phyloP scores from a whole-genome alignment of 2,888 invertebrate species.

The Sphecodes monilicornis region DNA sequence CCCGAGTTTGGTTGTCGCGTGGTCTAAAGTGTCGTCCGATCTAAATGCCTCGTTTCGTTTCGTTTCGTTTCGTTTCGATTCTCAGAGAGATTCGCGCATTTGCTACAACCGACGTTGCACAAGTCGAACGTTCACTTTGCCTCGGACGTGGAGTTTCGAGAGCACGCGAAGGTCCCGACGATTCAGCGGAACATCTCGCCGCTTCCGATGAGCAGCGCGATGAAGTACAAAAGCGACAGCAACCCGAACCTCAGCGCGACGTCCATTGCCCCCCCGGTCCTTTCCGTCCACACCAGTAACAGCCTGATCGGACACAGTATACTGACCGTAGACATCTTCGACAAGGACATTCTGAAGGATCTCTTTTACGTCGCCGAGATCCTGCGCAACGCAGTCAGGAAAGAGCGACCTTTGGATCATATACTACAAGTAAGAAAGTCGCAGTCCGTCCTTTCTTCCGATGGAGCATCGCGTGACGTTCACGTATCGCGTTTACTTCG shows the following conservation, averaged over 20 bases:
- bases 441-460: background rate
- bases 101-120: constrained; percentile 67
- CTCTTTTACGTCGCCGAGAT: constrained; percentile 97
- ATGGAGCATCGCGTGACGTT: background rate
- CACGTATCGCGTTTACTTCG: background rate
- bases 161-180: constrained; percentile 75
- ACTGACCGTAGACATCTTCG: constrained; percentile 93
- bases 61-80: background rate
- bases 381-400: constrained; percentile 92
- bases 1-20: background rate
- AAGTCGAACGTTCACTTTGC: constrained; percentile 76
- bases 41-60: background rate
- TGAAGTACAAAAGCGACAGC: constrained; percentile 80
- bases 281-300: constrained; percentile 80
- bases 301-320: constrained; percentile 91
- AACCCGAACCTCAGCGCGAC: constrained; percentile 77
- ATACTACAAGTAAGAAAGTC: constrained; percentile 89
- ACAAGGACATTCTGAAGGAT: constrained; percentile 95
- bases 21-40: background rate
- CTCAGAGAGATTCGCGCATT: constrained; percentile 71
- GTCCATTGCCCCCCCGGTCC: constrained; percentile 59
- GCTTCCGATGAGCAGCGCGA: constrained; percentile 69
- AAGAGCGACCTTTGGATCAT: constrained; percentile 93
- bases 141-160: constrained; percentile 70
- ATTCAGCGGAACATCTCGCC: constrained; percentile 78